These are phyloP conservation scores for Alethe castanea DNA, from an alignment of 2,113 vertebrate species.

Conservation along the genomic window DNA sequence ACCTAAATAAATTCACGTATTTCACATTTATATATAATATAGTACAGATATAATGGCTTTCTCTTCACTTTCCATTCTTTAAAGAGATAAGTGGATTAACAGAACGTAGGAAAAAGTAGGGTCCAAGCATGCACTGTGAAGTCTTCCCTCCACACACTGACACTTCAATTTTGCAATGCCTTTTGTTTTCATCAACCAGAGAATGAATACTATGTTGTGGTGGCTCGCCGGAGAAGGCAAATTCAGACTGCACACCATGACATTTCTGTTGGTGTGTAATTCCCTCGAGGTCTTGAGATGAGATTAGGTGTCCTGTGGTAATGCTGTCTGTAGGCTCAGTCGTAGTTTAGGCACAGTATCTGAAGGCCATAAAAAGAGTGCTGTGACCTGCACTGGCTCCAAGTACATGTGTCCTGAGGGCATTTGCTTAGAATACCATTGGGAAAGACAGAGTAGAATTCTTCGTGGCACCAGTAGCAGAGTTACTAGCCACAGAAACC, in stretches of 20 bases:
- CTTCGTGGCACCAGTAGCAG: neutral
- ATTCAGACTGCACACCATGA: neutral
- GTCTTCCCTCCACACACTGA: neutral
- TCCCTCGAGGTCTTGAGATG: neutral
- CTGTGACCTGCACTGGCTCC: neutral
- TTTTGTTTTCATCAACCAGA: neutral
- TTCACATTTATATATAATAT: neutral
- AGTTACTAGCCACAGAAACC: neutral
- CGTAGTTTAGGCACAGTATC: neutral
- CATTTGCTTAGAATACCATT: neutral
- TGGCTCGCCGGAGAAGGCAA: neutral
- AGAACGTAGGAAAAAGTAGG: neutral
- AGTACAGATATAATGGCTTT: neutral
- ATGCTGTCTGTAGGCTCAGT: neutral
- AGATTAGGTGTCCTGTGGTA: neutral
- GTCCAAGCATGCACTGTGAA: neutral
- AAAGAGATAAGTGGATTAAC: neutral
- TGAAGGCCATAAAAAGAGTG: neutral
- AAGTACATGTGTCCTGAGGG: neutral
- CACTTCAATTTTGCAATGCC: neutral
- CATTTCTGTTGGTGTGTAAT: neutral
- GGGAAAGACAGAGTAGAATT: neutral
- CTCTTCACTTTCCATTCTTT: neutral
- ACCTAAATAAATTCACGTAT: neutral
- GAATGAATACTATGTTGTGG: neutral